Conservation (phyloP, 2,113 vertebrate genomes). For the Micronycteris hirsuta region DNA sequence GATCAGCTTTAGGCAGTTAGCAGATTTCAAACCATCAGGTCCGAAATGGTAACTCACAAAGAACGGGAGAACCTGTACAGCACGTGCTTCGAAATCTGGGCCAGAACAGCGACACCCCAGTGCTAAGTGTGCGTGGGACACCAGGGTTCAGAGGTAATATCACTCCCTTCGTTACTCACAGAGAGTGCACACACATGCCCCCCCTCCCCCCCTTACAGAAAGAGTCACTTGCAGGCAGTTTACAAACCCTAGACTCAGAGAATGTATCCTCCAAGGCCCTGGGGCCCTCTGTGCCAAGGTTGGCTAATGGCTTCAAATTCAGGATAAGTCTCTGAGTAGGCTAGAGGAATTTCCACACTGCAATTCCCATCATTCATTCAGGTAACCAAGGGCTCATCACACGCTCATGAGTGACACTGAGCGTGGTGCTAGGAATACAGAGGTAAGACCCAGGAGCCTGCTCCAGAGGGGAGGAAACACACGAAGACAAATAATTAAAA, state of each 20-base stretch:
- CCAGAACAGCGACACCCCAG: not conserved
- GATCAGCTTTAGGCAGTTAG: not conserved
- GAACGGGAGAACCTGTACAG: not conserved
- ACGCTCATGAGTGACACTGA: not conserved
- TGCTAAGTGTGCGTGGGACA: not conserved
- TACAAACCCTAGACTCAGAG: not conserved
- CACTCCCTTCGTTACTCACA: not conserved
- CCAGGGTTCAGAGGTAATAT: not conserved
- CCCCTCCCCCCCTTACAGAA: fast-evolving
- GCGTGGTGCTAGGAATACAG: not conserved
- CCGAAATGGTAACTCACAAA: not conserved
- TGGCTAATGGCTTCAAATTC: not conserved
- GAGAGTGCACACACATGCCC: fast-evolving
- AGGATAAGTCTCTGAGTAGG: not conserved
- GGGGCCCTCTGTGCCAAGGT: not conserved
- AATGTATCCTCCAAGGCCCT: not conserved
- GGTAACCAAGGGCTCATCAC: not conserved
- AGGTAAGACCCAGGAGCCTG: not conserved
- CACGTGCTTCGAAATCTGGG: not conserved
- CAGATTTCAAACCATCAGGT: not conserved
- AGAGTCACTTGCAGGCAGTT: not conserved
- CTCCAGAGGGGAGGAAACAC: not conserved
- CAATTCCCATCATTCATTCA: not conserved
- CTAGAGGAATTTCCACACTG: not conserved
- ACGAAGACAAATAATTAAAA: not conserved